Evolutionary conservation across 23 tunicate species (phyloP).

Genomic region (Botrylloides violaceus): DNA sequence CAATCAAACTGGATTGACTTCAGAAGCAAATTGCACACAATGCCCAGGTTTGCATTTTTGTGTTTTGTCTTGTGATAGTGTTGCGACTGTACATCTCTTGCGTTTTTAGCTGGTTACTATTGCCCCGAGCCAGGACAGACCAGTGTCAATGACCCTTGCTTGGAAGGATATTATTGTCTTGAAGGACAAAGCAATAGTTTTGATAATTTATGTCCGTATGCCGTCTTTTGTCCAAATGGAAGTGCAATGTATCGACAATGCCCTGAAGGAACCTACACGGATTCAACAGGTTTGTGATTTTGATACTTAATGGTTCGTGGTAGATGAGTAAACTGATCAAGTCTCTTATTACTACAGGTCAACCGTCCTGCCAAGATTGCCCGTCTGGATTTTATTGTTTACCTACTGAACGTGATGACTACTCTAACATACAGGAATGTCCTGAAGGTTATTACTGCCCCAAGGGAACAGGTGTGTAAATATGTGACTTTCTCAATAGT

Average conservation of each 20-base stretch:
- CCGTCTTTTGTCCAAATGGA: constrained; percentile 72
- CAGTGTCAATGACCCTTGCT: constrained; percentile 45
- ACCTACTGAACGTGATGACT: constrained; percentile 51
- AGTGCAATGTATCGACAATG: constrained; percentile 66
- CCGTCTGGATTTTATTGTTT: constrained; percentile 81
- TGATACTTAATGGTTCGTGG: neutral
- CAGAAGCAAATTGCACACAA: constrained; percentile 24
- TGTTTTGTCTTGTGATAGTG: neutral
- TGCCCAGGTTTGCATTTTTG: constrained; percentile 34
- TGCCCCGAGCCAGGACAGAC: constrained; percentile 69
- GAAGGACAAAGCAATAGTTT: constrained; percentile 56
- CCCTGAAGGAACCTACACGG: constrained; percentile 83
- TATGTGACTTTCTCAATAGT: neutral
- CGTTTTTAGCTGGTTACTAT: constrained; percentile 67
- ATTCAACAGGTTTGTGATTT: constrained; percentile 38
- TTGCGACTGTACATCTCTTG: neutral
- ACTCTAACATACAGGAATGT: constrained; percentile 53
- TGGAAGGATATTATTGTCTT: constrained; percentile 67
- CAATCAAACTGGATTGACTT: constrained; percentile 45
- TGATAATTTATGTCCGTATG: constrained; percentile 74
- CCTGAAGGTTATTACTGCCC: constrained; percentile 94
- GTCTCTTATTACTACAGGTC: constrained; percentile 24
- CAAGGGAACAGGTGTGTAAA: constrained; percentile 57
- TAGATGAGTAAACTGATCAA: neutral
- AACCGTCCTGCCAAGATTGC: constrained; percentile 51